phyloP scores from a whole-genome alignment of 1,140 invertebrate species.

The Gyrodactylus salaris region DNA sequence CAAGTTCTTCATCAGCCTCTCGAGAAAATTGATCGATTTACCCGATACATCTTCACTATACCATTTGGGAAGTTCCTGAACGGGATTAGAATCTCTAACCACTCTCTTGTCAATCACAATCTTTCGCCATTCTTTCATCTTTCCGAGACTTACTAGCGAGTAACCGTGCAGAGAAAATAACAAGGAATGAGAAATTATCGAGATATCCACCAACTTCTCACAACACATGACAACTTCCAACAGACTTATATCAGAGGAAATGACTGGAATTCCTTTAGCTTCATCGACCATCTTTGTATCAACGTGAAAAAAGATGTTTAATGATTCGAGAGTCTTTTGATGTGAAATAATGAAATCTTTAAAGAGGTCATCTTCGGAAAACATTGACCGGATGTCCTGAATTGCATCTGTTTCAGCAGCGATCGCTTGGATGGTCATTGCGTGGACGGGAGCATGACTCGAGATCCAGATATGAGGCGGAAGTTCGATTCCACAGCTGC shows the following conservation, averaged over 20 bases:
- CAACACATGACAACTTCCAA: not conserved
- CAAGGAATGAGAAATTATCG: not conserved
- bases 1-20: not conserved
- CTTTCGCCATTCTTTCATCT: not conserved
- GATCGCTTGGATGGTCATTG: not conserved
- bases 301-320: not conserved
- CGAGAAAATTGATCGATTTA: not conserved
- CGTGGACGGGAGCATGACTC: not conserved
- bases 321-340: not conserved
- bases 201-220: not conserved
- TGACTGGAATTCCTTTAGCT: not conserved
- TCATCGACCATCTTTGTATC: not conserved
- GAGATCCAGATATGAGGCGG: not conserved
- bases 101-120: not conserved
- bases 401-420: not conserved
- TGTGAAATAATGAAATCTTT: not conserved
- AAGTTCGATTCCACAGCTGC: not conserved
- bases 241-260: not conserved
- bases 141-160: not conserved
- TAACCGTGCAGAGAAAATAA: not conserved
- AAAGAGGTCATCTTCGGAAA: not conserved
- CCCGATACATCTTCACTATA: not conserved
- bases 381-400: not conserved
- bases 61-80: not conserved
- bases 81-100: not conserved